Evolutionary conservation across 2,113 vertebrate genomes (phyloP).

Genomic region (Aptenodytes patagonicus): DNA sequence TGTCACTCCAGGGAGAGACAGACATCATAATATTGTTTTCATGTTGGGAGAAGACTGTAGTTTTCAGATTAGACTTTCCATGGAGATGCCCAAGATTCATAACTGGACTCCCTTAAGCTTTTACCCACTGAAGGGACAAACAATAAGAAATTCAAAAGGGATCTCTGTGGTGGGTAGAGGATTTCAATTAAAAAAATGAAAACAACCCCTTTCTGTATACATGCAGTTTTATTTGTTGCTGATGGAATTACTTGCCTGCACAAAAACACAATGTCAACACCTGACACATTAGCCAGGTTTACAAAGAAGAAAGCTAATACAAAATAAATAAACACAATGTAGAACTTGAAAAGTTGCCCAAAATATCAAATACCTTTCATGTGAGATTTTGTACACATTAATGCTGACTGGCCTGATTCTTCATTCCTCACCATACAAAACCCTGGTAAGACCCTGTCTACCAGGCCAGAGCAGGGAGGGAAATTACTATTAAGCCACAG

Average conservation of each 20-base stretch:
- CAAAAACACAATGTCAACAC: not conserved
- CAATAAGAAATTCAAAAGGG: not conserved
- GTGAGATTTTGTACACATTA: not conserved
- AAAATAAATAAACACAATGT: not conserved
- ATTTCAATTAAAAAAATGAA: not conserved
- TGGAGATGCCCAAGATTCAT: not conserved
- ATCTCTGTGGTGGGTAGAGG: not conserved
- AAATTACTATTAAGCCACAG: not conserved
- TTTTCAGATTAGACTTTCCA: not conserved
- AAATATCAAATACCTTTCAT: not conserved
- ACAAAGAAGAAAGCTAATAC: not conserved
- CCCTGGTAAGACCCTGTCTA: not conserved
- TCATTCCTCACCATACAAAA: not conserved
- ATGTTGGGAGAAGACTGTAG: not conserved
- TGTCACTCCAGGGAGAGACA: too few relatives aligned
- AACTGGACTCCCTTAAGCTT: not conserved
- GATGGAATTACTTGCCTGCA: not conserved
- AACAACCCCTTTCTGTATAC: not conserved
- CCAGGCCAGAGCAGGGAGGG: not conserved
- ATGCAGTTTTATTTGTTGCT: constrained; percentile 25
- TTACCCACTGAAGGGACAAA: not conserved
- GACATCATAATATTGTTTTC: not conserved
- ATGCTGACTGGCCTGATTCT: not conserved
- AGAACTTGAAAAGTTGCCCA: not conserved
- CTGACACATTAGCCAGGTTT: not conserved